Conservation (phyloP, 2,797 vertebrate genomes). For the Pyrocephalus nanus region DNA sequence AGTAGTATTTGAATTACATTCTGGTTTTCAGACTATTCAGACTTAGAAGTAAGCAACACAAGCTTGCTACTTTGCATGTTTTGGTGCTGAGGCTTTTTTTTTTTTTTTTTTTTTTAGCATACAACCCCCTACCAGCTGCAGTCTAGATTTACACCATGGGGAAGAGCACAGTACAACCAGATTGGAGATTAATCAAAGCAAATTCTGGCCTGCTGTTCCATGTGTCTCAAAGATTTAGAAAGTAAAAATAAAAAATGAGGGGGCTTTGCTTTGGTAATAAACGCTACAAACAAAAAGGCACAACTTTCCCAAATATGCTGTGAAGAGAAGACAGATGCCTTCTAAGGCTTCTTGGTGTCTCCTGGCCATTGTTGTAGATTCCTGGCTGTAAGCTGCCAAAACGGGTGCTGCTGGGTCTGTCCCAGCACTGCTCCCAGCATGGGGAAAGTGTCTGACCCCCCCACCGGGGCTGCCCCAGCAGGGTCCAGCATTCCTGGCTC, state of each 20-base stretch:
- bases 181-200: slow-evolving; percentile 26
- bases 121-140: slow-evolving; percentile 36
- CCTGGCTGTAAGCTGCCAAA: neutral
- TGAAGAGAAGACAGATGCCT: neutral
- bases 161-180: slow-evolving; percentile 21
- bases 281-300: slow-evolving; percentile 4
- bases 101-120: neutral
- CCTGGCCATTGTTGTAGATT: neutral
- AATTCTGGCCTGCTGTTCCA: neutral
- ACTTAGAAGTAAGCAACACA: neutral
- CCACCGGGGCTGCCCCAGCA: neutral
- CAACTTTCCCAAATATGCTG: neutral
- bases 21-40: slow-evolving; percentile 1
- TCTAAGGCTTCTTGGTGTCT: neutral
- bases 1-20: neutral
- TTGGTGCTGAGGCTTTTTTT: neutral
- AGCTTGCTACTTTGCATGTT: neutral
- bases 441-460: neutral
- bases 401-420: neutral
- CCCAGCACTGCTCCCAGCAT: neutral
- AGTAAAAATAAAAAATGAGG: slow-evolving; percentile 23
- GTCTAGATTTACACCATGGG: slow-evolving; percentile 1
- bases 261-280: slow-evolving; percentile 9
- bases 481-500: neutral
- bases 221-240: slow-evolving; percentile 12